phyloP scores from a whole-genome alignment of 2,113 vertebrate genomes.

The Pelecanus crispus region DNA sequence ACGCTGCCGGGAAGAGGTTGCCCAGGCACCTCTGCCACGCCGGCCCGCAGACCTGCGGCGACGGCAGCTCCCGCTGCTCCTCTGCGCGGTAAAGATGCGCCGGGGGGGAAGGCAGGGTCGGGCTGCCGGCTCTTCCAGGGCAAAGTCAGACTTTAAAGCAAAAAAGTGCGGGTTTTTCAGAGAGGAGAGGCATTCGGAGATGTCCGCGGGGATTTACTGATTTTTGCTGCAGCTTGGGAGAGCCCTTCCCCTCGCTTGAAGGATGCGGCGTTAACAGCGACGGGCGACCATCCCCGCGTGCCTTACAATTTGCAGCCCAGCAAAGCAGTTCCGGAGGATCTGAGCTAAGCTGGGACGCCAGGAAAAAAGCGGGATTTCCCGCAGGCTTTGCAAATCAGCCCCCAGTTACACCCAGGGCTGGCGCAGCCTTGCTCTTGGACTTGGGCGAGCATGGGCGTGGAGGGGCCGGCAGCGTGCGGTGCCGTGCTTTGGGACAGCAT shows the following conservation, averaged over 20 bases:
- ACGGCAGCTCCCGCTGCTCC: not conserved
- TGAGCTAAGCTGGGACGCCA: not conserved
- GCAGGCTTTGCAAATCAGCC: not conserved
- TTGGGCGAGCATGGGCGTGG: not conserved
- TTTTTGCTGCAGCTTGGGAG: not conserved
- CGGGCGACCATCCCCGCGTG: not conserved
- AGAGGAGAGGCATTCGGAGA: not conserved
- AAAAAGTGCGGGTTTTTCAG: not conserved
- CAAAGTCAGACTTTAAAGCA: not conserved
- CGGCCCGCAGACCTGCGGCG: too few relatives aligned
- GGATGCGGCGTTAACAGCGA: not conserved
- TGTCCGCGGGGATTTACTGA: not conserved
- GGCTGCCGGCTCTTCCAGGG: not conserved
- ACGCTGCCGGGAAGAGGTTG: not conserved
- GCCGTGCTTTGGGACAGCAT: not conserved
- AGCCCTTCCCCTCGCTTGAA: not conserved
- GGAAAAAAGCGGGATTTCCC: not conserved
- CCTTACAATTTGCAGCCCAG: not conserved
- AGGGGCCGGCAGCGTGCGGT: not conserved
- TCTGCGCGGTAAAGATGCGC: accelerated
- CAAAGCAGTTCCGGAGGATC: not conserved
- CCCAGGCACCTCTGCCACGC: not conserved
- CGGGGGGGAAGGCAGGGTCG: not conserved
- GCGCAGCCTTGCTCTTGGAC: not conserved
- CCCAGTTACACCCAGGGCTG: not conserved